A percentile compares a stretch with the other conserved stretches of the same genome.
Evolutionary conservation across 2,888 invertebrate species (phyloP).

Genomic region (Gasteruption jaculator): DNA sequence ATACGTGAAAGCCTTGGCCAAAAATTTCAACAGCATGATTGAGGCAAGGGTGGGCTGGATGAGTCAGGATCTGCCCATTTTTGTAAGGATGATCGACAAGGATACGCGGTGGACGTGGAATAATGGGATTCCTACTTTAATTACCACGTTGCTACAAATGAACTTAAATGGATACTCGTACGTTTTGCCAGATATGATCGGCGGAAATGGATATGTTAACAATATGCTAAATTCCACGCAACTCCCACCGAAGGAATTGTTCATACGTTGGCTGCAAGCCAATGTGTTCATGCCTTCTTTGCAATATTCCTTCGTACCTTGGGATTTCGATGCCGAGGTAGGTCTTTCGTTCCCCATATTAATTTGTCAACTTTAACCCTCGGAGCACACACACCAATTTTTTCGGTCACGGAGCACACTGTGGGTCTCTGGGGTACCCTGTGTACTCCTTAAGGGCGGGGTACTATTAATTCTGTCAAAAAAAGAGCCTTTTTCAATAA

Average conservation of each 20-base stretch:
- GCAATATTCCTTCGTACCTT: conserved; percentile 77
- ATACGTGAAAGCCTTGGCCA: conserved; percentile 58
- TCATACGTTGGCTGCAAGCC: conserved; percentile 75
- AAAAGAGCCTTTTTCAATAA: no score
- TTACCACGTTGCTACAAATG: conserved; percentile 67
- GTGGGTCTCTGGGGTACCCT: no score
- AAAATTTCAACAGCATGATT: conserved; percentile 59
- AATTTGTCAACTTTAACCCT: not conserved
- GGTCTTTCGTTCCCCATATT: not conserved
- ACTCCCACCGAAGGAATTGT: conserved; percentile 57
- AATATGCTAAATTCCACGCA: conserved; percentile 51
- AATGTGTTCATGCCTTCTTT: conserved; percentile 74
- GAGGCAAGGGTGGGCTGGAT: conserved; percentile 69
- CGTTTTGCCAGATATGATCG: conserved; percentile 78
- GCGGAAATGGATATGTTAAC: conserved; percentile 63
- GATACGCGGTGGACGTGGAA: conserved; percentile 66
- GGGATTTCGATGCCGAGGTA: conserved; percentile 64
- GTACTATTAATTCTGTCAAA: no score
- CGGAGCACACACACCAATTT: no score
- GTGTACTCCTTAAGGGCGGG: no score
- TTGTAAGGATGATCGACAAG: conserved; percentile 76
- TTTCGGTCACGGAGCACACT: no score
- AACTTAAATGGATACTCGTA: conserved; percentile 58
- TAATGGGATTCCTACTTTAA: conserved; percentile 68
- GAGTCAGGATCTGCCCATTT: conserved; percentile 67